Evolutionary conservation across 2,888 invertebrate species (phyloP).

Genomic region (Thymelicus acteon): DNA sequence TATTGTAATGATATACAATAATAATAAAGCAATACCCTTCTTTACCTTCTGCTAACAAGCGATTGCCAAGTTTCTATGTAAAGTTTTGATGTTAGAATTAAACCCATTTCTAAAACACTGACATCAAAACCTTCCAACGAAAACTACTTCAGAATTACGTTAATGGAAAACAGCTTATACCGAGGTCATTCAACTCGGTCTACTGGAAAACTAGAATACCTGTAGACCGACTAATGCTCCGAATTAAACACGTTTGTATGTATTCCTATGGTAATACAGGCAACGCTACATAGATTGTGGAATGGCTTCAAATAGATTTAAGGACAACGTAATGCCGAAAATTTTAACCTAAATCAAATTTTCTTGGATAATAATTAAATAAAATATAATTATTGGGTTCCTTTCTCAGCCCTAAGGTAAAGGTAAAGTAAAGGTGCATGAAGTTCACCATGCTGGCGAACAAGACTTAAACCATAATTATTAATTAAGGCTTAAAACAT

Average conservation of each 20-base stretch:
- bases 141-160: conserved; percentile 8
- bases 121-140: background rate
- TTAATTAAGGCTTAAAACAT: too few relatives aligned
- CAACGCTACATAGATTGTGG: conserved; percentile 3
- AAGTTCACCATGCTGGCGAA: too few relatives aligned
- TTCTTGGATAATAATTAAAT: too few relatives aligned
- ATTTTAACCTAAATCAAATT: background rate
- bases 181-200: background rate
- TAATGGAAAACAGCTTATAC: conserved; percentile 9
- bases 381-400: too few relatives aligned
- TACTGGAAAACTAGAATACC: conserved; percentile 17
- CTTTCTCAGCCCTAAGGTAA: too few relatives aligned
- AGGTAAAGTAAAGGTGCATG: too few relatives aligned
- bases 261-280: conserved; percentile 15
- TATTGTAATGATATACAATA: too few relatives aligned
- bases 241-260: background rate
- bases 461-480: too few relatives aligned
- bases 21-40: too few relatives aligned
- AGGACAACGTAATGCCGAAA: background rate
- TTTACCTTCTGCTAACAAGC: background rate
- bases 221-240: background rate
- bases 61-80: background rate
- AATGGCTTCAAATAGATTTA: conserved; percentile 6
- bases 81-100: background rate
- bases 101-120: background rate